These are phyloP conservation scores for Actinia equina DNA, from an alignment of 64 coral and sea anemone genomes.

Conservation along the genomic window DNA sequence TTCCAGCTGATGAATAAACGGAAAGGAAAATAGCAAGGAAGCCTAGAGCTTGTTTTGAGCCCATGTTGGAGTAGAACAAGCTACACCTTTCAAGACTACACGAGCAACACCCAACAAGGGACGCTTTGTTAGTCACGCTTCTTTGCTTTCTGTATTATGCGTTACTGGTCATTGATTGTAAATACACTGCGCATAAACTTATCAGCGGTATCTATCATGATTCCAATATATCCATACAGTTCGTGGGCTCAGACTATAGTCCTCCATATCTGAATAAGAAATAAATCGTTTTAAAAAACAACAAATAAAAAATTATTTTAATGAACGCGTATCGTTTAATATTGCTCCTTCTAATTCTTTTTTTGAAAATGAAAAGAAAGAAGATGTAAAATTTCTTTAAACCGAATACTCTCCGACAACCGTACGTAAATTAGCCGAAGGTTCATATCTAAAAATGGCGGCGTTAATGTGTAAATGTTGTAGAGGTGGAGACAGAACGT, in stretches of 20 bases:
- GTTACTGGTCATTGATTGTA: constrained; percentile 14
- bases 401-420: neutral
- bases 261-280: too few relatives aligned
- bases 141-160: neutral
- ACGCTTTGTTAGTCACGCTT: neutral
- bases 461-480: neutral
- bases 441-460: neutral
- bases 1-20: constrained; percentile 40
- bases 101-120: neutral
- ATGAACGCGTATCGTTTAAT: too few relatives aligned
- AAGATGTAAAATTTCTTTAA: too few relatives aligned
- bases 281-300: too few relatives aligned
- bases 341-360: too few relatives aligned
- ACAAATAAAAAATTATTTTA: too few relatives aligned
- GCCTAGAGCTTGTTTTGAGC: neutral
- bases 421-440: neutral
- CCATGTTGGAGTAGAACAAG: neutral
- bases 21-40: constrained; percentile 25
- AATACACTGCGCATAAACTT: constrained; percentile 19
- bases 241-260: neutral
- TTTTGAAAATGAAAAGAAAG: too few relatives aligned
- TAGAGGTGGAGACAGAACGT: neutral
- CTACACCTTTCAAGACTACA: neutral
- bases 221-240: neutral
- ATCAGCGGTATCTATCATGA: neutral